These are phyloP conservation scores for Artemia sinica DNA, from an alignment of 2,888 invertebrate species.

Conservation along the genomic window DNA sequence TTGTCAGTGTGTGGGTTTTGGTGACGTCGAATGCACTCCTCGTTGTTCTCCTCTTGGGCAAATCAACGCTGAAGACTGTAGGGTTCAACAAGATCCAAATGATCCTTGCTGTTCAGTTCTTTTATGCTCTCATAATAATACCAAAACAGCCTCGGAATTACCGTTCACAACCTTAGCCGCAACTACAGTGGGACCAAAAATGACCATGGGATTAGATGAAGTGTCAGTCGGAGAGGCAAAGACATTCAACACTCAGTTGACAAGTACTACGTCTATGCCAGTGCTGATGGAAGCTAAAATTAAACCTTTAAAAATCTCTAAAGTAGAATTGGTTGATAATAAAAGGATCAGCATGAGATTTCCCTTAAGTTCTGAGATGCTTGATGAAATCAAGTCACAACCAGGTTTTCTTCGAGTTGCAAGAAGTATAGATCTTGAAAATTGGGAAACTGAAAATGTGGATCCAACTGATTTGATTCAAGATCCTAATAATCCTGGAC, in stretches of 20 bases:
- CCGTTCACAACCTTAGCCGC: conserved; percentile 1
- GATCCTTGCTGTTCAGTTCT: conserved; percentile 28
- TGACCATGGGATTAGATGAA: background rate
- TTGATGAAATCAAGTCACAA: background rate
- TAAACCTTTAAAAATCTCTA: background rate
- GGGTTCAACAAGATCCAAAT: conserved; percentile 26
- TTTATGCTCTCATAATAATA: conserved; percentile 23
- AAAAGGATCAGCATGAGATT: background rate
- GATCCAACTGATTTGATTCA: conserved; percentile 8
- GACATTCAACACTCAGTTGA: conserved; percentile 1
- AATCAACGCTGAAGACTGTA: conserved; percentile 23
- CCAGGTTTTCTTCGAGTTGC: conserved; percentile 15
- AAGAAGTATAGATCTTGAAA: conserved; percentile 14
- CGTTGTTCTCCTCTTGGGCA: conserved; percentile 34
- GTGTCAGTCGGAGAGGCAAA: background rate
- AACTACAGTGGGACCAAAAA: background rate
- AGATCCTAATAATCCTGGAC: conserved; percentile 11
- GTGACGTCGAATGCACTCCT: conserved; percentile 52
- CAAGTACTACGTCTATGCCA: background rate
- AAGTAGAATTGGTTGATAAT: background rate
- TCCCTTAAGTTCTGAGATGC: background rate
- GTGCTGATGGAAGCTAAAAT: background rate
- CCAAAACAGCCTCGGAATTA: background rate
- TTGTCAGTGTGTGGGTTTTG: conserved; percentile 56
- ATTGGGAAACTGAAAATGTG: conserved; percentile 15